Conservation (phyloP, 2,888 invertebrate genomes). For the Ophion ellenae region DNA sequence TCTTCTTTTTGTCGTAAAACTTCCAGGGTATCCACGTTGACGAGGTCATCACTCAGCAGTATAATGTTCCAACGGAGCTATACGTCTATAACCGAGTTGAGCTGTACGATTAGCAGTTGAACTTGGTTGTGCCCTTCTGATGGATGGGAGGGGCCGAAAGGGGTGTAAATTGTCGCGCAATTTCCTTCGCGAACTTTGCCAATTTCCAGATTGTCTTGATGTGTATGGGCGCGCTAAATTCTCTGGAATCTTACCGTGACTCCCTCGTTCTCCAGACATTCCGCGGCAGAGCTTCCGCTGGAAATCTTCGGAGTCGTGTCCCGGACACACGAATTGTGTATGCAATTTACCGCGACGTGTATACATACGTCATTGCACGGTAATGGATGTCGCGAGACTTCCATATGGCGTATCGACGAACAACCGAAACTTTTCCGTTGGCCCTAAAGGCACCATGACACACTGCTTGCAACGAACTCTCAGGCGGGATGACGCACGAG, state of each 20-base stretch:
- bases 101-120: slow-evolving; percentile 60
- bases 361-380: too few relatives aligned
- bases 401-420: too few relatives aligned
- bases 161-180: slow-evolving; percentile 80
- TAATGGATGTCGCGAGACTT: too few relatives aligned
- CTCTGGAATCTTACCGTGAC: slow-evolving; percentile 23
- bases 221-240: slow-evolving; percentile 41
- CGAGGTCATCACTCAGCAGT: slow-evolving; percentile 30
- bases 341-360: too few relatives aligned
- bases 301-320: neutral
- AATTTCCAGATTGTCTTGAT: slow-evolving; percentile 75
- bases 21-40: slow-evolving; percentile 20
- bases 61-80: slow-evolving; percentile 12
- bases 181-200: slow-evolving; percentile 79
- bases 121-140: slow-evolving; percentile 44
- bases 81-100: slow-evolving; percentile 20
- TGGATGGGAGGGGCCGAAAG: slow-evolving; percentile 68
- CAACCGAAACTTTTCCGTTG: slow-evolving; percentile 1
- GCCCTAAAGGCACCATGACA: neutral
- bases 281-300: slow-evolving; percentile 23
- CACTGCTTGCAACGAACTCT: slow-evolving; percentile 15
- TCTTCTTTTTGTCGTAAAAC: slow-evolving; percentile 9
- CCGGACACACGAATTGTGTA: slow-evolving; percentile 8
- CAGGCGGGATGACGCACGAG: slow-evolving; percentile 18
- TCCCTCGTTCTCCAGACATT: slow-evolving; percentile 34